Conservation (phyloP, 2,888 invertebrate genomes). For the Ectemnius continuus region DNA sequence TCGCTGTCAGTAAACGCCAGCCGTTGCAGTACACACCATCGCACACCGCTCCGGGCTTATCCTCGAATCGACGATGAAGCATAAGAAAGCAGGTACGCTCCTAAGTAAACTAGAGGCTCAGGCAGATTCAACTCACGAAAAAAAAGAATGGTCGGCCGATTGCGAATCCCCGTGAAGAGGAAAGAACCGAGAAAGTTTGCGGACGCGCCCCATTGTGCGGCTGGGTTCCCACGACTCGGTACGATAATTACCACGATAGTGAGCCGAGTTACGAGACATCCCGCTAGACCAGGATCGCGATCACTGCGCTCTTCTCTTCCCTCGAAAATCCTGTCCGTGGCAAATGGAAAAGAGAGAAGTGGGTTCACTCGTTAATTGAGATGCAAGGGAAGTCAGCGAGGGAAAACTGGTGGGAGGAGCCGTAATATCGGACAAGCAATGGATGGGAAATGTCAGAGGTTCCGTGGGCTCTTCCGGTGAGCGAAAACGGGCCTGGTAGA, state of each 20-base stretch:
- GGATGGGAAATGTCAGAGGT: slow-evolving; percentile 29
- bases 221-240: slow-evolving; percentile 4
- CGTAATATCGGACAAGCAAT: background rate
- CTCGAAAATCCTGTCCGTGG: background rate
- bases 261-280: slow-evolving; percentile 2
- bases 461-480: slow-evolving; percentile 20
- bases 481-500: slow-evolving; percentile 30
- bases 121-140: background rate
- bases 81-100: background rate
- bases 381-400: background rate
- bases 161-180: background rate
- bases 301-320: background rate
- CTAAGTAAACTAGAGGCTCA: background rate
- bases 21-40: slow-evolving; percentile 1
- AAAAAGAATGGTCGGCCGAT: background rate
- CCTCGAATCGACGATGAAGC: background rate
- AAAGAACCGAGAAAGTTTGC: slow-evolving; percentile 4
- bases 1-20: background rate
- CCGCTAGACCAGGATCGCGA: slow-evolving; percentile 4
- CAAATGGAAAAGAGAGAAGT: background rate
- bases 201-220: slow-evolving; percentile 3
- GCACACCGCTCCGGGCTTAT: background rate
- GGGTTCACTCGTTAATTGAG: background rate
- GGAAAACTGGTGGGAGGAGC: background rate
- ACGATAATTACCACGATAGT: slow-evolving; percentile 8